Evolutionary conservation across 2,113 vertebrate species (phyloP), one percentile per base, ranked within the genome.

Genomic region (Miniopterus natalensis): DNA sequence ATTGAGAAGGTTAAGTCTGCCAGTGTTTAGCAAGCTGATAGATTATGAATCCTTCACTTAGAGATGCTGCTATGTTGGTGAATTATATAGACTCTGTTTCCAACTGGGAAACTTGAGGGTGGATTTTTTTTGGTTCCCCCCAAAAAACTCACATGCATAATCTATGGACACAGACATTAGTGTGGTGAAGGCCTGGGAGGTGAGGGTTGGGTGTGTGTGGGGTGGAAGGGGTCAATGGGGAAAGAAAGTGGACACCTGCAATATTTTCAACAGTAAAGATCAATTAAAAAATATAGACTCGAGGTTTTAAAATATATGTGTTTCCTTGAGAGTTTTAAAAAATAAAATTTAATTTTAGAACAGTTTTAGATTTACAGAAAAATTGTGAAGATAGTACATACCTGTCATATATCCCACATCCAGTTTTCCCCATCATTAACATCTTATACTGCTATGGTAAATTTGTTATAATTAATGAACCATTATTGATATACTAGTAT

Each of bases 1-100:
- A 98, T 98, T 98, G 96, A 89, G 96, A 98, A 98, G 93, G 96
- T 94, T 94, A 98, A 97, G 96, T 96, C 91, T 94, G 84, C 77
- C 90, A 0, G 0, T 36, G 88, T 80, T 97, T 92, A 87, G 95
- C 85, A 94, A 95, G 93, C 95, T 97, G 92, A 97, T 98, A 98
- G 97, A 96, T 89, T 95, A 94, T 83, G 55, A 96, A 57, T 94
- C 90, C 95, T 98, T 97, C 97, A 97, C 95, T 96, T 98, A 91
- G 31, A 97, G 80, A 97, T 84, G 96, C 98, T 96, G 96, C 55
- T 94, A 85, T 92, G 80, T 97, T 97, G 97, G 93, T 96, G 94
- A 71, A 93, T 94, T 96, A 88, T 96, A 95, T 91, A 31, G 42
- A 53, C 78, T 91, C 49, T 96, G 6, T 95, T 89, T 92, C 68